A percentile compares a stretch with the other conserved stretches of the same genome.
Evolutionary conservation across 2,888 invertebrate genomes (phyloP).

Genomic region (Axea sp.): DNA sequence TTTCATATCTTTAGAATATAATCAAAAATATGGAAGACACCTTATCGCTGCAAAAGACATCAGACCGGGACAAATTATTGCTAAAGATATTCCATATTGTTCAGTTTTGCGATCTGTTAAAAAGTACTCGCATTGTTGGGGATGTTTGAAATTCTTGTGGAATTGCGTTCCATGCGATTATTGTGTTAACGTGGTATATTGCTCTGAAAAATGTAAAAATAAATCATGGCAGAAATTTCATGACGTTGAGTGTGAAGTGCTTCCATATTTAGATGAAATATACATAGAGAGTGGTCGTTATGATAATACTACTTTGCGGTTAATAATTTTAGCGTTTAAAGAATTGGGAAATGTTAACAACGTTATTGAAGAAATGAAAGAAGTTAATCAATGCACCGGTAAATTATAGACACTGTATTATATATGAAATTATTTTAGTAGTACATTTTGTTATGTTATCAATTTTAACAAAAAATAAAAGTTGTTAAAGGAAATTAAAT

Average conservation of each 20-base stretch:
- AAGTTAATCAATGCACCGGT: slow-evolving; percentile 71
- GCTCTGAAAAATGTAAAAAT: slow-evolving; percentile 78
- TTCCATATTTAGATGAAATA: slow-evolving; percentile 81
- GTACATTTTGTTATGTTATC: too few relatives aligned
- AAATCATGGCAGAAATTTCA: slow-evolving; percentile 86
- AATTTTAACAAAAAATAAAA: too few relatives aligned
- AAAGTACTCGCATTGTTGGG: slow-evolving; percentile 83
- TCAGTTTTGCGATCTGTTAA: slow-evolving; percentile 82
- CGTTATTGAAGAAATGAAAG: slow-evolving; percentile 17
- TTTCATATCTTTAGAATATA: slow-evolving; percentile 81
- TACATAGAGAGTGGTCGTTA: slow-evolving; percentile 78
- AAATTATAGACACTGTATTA: too few relatives aligned
- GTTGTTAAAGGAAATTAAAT: too few relatives aligned
- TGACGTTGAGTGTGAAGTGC: slow-evolving; percentile 86
- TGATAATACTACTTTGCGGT: slow-evolving; percentile 85
- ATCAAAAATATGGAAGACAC: slow-evolving; percentile 11
- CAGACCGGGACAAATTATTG: slow-evolving; percentile 2
- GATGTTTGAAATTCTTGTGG: slow-evolving; percentile 83
- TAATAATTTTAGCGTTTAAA: slow-evolving; percentile 80
- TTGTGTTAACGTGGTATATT: slow-evolving; percentile 82
- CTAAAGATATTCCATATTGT: slow-evolving; percentile 81
- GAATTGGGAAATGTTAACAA: slow-evolving; percentile 73
- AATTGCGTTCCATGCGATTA: slow-evolving; percentile 83
- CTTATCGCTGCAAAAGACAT: slow-evolving; percentile 7
- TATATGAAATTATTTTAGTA: too few relatives aligned